These are phyloP conservation scores for Sclerodermus sp. DNA, from an alignment of 2,888 invertebrate species.

Conservation along the genomic window DNA sequence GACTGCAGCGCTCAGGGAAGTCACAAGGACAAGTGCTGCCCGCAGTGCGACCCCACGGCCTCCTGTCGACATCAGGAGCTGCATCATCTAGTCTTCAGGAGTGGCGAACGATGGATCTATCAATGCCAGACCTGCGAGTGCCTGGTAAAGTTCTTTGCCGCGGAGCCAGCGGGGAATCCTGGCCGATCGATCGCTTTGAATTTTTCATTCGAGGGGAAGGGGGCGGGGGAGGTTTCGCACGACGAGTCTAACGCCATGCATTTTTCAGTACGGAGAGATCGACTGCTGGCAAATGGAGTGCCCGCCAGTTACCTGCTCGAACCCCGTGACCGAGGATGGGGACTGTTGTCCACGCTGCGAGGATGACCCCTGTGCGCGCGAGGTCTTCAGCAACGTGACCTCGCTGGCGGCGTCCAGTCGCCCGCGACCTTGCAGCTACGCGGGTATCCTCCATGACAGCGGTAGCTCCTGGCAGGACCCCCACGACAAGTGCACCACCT, in stretches of 20 bases:
- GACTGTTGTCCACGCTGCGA: conserved; percentile 75
- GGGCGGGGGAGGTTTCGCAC: too few species aligned
- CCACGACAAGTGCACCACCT: conserved; percentile 70
- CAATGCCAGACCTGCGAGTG: conserved; percentile 93
- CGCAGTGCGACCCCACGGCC: conserved; percentile 75
- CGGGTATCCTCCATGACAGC: conserved; percentile 64
- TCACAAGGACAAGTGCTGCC: conserved; percentile 71
- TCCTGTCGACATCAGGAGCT: conserved; percentile 81
- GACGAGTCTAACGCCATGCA: background rate
- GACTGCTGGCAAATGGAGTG: conserved; percentile 89
- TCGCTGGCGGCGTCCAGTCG: conserved; percentile 46
- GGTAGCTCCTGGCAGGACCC: conserved; percentile 65
- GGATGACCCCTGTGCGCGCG: conserved; percentile 63
- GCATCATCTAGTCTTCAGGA: conserved; percentile 72
- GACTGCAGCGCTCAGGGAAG: conserved; percentile 65
- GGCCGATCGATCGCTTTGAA: too few species aligned
- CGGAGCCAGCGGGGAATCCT: too few species aligned
- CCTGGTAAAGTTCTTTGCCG: too few species aligned
- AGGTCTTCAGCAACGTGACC: conserved; percentile 45
- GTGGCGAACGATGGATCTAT: conserved; percentile 87
- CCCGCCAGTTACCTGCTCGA: conserved; percentile 69
- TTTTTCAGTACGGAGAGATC: conserved; percentile 74
- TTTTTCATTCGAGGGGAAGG: too few species aligned
- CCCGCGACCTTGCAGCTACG: conserved; percentile 64
- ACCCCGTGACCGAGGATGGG: conserved; percentile 66